A percentile compares a stretch with the other conserved stretches of the same genome.
phyloP scores from a whole-genome alignment of 2,797 vertebrate genomes.

The Pipistrellus pygmaeus region DNA sequence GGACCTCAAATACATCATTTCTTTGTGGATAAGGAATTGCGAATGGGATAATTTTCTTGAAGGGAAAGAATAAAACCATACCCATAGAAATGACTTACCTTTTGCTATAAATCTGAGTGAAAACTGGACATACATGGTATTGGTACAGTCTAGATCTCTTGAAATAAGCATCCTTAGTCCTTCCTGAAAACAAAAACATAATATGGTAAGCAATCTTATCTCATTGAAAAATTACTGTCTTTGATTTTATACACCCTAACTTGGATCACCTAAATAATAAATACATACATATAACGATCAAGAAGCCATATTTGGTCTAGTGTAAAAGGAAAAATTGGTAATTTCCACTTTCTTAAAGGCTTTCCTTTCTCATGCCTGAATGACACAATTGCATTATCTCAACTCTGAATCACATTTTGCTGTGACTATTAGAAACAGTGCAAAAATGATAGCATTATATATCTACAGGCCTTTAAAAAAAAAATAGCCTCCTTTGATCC shows the following conservation, averaged over 20 bases:
- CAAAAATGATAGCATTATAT: conserved; percentile 23
- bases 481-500: conserved; percentile 62
- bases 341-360: not conserved
- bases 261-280: conserved; percentile 3
- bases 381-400: not conserved
- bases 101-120: conserved; percentile 98
- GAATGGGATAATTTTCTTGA: not conserved
- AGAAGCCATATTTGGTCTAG: not conserved
- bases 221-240: conserved; percentile 40
- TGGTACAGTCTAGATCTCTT: conserved; percentile 95
- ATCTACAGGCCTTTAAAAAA: not conserved
- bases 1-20: not conserved
- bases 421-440: conserved; percentile 53
- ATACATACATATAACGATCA: not conserved
- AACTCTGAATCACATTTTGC: conserved; percentile 6
- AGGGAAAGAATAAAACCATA: conserved; percentile 27
- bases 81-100: conserved; percentile 88
- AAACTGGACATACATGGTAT: conserved; percentile 97
- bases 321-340: conserved; percentile 33
- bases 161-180: conserved; percentile 97
- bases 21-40: not conserved
- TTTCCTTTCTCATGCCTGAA: conserved; percentile 15
- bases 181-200: conserved; percentile 90
- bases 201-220: not conserved
- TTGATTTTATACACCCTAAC: not conserved